Conservation (phyloP, 2,797 vertebrate species). For the Odontamblyopus rebecca region DNA sequence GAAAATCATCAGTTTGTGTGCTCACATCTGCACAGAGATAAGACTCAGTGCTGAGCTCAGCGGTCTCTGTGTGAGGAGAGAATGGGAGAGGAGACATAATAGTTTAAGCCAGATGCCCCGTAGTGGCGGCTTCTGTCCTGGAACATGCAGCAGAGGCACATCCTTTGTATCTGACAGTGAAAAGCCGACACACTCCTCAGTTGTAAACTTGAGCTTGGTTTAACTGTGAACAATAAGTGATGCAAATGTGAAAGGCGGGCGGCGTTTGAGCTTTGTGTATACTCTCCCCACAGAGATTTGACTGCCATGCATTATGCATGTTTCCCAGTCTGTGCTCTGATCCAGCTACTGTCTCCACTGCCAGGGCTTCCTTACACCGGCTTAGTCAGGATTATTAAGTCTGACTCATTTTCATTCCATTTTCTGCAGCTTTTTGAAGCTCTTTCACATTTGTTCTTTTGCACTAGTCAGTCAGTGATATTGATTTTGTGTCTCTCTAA, state of each 20-base stretch:
- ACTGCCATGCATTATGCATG: slow-evolving; percentile 78
- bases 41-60: slow-evolving; percentile 59
- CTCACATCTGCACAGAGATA: slow-evolving; percentile 48
- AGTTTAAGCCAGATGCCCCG: slow-evolving; percentile 70
- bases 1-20: slow-evolving; percentile 38
- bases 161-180: slow-evolving; percentile 38
- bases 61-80: slow-evolving; percentile 54
- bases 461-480: slow-evolving; percentile 61
- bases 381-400: slow-evolving; percentile 82
- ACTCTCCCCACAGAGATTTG: slow-evolving; percentile 60
- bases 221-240: slow-evolving; percentile 60
- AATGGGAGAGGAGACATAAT: slow-evolving; percentile 51
- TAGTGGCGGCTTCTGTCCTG: slow-evolving; percentile 57
- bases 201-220: slow-evolving; percentile 41
- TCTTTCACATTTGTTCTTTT: slow-evolving; percentile 65
- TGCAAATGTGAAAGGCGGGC: slow-evolving; percentile 47
- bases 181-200: slow-evolving; percentile 23
- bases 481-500: slow-evolving; percentile 68
- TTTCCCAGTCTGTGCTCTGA: slow-evolving; percentile 67
- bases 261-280: slow-evolving; percentile 24
- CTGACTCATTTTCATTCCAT: slow-evolving; percentile 78
- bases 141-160: slow-evolving; percentile 38
- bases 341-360: slow-evolving; percentile 72
- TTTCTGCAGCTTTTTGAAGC: slow-evolving; percentile 72
- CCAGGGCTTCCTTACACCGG: slow-evolving; percentile 70